Conservation (phyloP, 2,113 vertebrate species). For the Paradoxurus hermaphroditus region DNA sequence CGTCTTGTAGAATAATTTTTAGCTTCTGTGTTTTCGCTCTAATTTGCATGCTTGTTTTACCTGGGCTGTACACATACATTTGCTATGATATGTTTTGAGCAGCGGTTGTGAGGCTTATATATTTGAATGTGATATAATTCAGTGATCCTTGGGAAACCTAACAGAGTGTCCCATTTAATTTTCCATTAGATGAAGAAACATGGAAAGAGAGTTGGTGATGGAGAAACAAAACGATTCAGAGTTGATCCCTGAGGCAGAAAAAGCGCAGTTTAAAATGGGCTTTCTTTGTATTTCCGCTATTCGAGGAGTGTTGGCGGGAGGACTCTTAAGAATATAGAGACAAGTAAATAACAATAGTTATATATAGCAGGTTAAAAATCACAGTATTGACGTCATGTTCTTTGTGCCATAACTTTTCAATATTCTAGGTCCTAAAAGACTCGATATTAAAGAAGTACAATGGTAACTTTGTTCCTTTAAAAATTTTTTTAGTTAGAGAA, state of each 20-base stretch:
- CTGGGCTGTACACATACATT: neutral
- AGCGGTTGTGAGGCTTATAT: neutral
- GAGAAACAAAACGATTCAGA: constrained; percentile 58
- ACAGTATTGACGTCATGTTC: neutral
- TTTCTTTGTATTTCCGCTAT: neutral
- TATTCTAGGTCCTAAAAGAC: neutral
- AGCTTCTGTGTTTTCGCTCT: constrained; percentile 54
- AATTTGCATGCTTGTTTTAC: constrained; percentile 49
- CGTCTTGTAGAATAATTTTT: constrained; percentile 59
- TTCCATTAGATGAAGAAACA: constrained; percentile 52
- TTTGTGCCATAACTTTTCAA: neutral
- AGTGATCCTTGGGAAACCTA: constrained; percentile 59
- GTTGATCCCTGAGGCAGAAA: constrained; percentile 54
- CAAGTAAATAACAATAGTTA: neutral
- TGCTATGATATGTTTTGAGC: constrained; percentile 28
- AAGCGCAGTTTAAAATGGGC: constrained; percentile 41
- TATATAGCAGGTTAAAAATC: neutral
- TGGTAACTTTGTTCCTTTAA: neutral
- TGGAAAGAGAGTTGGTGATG: constrained; percentile 47
- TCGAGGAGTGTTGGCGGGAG: neutral
- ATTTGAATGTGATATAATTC: constrained; percentile 28
- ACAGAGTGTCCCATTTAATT: constrained; percentile 58
- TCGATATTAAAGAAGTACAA: neutral
- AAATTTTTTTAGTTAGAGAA: neutral
- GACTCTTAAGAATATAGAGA: neutral